Conservation (phyloP, 2,797 vertebrate species). For the Lepilemur septentrionalis region DNA sequence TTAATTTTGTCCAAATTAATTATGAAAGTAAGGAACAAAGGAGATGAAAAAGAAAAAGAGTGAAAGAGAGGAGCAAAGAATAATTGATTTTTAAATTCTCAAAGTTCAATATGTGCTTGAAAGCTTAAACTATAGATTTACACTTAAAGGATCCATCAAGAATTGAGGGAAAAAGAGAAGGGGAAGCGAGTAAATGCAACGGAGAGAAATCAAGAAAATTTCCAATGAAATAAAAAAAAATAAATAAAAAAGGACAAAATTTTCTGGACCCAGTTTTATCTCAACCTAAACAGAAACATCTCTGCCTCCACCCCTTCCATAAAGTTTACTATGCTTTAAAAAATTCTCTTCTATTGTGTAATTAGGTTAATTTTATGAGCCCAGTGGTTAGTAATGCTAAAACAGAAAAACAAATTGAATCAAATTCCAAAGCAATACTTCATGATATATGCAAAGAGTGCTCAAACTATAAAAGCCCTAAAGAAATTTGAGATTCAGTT, state of each 20-base stretch:
- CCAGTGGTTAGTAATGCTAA: not conserved
- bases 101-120: not conserved
- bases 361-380: slow-evolving; percentile 19
- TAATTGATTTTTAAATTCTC: not conserved
- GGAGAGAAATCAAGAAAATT: not conserved
- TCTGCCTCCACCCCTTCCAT: not conserved
- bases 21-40: not conserved
- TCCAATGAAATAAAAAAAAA: not conserved
- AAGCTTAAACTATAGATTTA: not conserved
- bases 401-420: slow-evolving; percentile 21
- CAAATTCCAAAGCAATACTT: not conserved
- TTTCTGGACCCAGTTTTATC: not conserved
- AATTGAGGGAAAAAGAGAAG: not conserved
- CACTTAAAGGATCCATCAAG: not conserved
- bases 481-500: not conserved
- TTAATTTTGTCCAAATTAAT: not conserved
- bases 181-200: not conserved
- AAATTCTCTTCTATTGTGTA: not conserved
- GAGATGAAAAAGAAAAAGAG: not conserved
- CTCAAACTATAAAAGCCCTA: not conserved
- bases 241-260: not conserved
- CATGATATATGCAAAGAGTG: not conserved
- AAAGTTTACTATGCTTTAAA: slow-evolving; percentile 1
- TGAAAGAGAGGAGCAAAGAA: not conserved
- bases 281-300: not conserved